A percentile compares a stretch with the other conserved stretches of the same genome.
Evolutionary conservation across 2,888 invertebrate genomes (phyloP).

Genomic region (Drosophila picticornis): DNA sequence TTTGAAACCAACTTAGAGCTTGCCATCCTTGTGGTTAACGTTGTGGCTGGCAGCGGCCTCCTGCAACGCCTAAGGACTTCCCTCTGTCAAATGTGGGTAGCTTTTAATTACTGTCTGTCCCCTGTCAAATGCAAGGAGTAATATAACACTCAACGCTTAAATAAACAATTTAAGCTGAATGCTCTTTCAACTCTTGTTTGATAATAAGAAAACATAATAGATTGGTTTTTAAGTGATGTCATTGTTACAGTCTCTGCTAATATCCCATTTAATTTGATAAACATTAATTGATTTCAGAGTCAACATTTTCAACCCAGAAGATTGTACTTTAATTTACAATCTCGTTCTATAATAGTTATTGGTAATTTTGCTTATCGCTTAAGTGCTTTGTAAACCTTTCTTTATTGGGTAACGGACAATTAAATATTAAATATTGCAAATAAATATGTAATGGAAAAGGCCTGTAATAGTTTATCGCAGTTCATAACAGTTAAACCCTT

Average conservation of each 20-base stretch:
- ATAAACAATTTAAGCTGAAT: conserved; percentile 3
- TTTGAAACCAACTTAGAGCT: background rate
- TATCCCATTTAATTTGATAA: background rate
- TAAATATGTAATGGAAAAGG: background rate
- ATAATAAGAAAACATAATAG: background rate
- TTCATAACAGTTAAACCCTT: background rate
- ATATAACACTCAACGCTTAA: background rate
- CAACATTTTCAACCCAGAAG: background rate
- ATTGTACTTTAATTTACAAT: background rate
- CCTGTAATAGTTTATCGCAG: background rate
- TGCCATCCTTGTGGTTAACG: background rate
- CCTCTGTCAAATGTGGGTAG: background rate
- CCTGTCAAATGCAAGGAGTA: background rate
- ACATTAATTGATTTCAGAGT: background rate
- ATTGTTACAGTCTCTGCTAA: background rate
- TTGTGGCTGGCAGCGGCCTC: background rate
- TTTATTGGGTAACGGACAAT: background rate
- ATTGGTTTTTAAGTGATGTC: background rate
- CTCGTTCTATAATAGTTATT: background rate
- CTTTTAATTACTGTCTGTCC: conserved; percentile 14
- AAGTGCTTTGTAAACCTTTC: background rate
- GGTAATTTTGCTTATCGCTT: too few species aligned
- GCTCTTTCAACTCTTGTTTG: background rate
- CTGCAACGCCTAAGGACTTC: background rate
- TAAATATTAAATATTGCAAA: background rate